Percentiles rank a stretch among this genome's conserved stretches.
Conservation (phyloP, 2,797 vertebrate species). For the Molossus alvarezi region DNA sequence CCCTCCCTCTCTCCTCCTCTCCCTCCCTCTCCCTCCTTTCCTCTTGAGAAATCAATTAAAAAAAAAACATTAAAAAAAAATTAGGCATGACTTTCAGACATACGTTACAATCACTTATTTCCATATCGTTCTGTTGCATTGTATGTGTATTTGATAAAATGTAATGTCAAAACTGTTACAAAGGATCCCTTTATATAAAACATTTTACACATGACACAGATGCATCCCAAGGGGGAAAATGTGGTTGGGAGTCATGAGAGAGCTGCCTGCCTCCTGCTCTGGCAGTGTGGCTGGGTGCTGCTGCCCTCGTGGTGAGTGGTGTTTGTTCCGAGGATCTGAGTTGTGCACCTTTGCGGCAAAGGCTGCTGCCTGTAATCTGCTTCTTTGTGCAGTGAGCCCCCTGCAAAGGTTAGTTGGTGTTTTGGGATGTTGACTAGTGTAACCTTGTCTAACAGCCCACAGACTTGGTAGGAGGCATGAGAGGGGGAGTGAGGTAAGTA, state of each 20-base stretch:
- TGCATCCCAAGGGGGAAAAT: neutral
- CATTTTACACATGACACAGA: neutral
- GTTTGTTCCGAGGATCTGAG: fast-evolving
- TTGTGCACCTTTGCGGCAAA: neutral
- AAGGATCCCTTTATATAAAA: neutral
- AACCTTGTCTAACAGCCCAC: neutral
- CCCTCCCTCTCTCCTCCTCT: neutral
- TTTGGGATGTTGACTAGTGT: neutral
- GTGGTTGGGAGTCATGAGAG: neutral
- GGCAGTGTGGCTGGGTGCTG: neutral
- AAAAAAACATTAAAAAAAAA: neutral
- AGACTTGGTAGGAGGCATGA: neutral
- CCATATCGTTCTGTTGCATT: neutral
- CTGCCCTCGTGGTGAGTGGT: neutral
- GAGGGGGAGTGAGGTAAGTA: neutral
- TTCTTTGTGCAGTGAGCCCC: neutral
- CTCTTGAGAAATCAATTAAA: neutral
- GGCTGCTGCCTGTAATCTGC: neutral
- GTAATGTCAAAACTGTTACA: neutral
- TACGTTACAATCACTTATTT: neutral
- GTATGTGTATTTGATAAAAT: neutral
- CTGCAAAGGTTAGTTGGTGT: neutral
- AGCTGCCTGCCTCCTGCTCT: neutral
- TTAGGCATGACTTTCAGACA: neutral
- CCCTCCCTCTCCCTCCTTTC: neutral